phyloP scores from a whole-genome alignment of 2,888 invertebrate species.

The Rhimphoctona megacephalus region DNA sequence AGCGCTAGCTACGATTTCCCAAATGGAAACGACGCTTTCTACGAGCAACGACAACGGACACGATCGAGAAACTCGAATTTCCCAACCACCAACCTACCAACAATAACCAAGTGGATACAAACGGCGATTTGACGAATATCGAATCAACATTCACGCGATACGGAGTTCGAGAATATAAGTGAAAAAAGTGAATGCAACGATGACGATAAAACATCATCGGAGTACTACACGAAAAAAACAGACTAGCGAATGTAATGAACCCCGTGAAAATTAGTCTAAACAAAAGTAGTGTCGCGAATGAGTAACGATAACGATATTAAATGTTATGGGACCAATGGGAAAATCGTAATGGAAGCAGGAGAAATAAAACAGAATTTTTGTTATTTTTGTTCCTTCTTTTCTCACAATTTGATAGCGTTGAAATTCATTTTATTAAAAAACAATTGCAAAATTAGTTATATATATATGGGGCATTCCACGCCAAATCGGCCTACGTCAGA shows the following conservation, averaged over 20 bases:
- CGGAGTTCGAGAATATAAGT: slow-evolving; percentile 34
- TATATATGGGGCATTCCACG: too few species aligned
- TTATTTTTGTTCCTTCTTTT: slow-evolving; percentile 4
- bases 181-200: slow-evolving; percentile 19
- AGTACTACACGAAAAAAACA: slow-evolving; percentile 3
- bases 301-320: slow-evolving; percentile 10
- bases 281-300: background rate
- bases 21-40: slow-evolving; percentile 9
- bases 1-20: background rate
- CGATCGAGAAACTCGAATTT: slow-evolving; percentile 6
- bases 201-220: slow-evolving; percentile 19
- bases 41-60: slow-evolving; percentile 6
- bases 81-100: too few species aligned
- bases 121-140: background rate
- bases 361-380: slow-evolving; percentile 10
- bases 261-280: slow-evolving; percentile 39
- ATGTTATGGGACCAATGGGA: slow-evolving; percentile 68
- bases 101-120: background rate
- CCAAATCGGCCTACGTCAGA: too few species aligned
- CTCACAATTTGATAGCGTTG: background rate
- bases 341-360: slow-evolving; percentile 50
- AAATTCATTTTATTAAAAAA: slow-evolving; percentile 25
- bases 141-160: slow-evolving; percentile 3
- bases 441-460: background rate
- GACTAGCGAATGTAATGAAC: slow-evolving; percentile 12